Conservation (phyloP, 2,113 vertebrate species). For the Pelecanoides urinatrix region DNA sequence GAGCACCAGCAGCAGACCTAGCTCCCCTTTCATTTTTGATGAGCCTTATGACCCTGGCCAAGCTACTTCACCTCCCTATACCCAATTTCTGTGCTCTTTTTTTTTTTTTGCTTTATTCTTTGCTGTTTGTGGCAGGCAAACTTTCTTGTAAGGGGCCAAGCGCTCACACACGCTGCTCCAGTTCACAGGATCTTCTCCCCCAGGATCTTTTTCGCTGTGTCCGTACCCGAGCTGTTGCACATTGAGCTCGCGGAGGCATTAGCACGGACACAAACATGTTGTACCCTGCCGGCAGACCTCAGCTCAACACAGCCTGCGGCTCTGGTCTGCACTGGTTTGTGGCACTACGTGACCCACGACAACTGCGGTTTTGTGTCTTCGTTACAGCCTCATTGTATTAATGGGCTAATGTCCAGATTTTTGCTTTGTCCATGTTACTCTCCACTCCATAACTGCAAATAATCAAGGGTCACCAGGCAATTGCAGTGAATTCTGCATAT, state of each 20-base stretch:
- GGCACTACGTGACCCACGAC: background rate
- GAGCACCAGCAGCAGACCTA: background rate
- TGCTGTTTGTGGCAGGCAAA: background rate
- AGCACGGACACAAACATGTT: accelerated
- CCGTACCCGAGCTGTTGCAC: accelerated
- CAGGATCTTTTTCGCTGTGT: accelerated
- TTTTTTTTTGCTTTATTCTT: background rate
- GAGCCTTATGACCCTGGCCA: background rate
- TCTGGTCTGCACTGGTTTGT: background rate
- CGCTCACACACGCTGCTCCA: accelerated
- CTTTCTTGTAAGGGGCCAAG: background rate
- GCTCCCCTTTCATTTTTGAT: background rate
- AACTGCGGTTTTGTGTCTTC: background rate
- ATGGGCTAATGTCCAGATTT: background rate
- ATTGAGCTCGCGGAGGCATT: accelerated
- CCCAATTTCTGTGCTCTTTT: background rate
- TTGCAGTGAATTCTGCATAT: background rate
- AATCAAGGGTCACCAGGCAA: background rate
- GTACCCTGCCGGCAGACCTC: background rate
- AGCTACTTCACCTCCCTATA: background rate
- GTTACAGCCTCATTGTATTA: background rate
- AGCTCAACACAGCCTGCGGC: background rate
- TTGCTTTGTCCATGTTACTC: background rate
- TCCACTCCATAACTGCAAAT: background rate
- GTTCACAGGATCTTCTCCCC: background rate